phyloP scores from a whole-genome alignment of 2,888 invertebrate species.

The Limnephilus rhombicus region DNA sequence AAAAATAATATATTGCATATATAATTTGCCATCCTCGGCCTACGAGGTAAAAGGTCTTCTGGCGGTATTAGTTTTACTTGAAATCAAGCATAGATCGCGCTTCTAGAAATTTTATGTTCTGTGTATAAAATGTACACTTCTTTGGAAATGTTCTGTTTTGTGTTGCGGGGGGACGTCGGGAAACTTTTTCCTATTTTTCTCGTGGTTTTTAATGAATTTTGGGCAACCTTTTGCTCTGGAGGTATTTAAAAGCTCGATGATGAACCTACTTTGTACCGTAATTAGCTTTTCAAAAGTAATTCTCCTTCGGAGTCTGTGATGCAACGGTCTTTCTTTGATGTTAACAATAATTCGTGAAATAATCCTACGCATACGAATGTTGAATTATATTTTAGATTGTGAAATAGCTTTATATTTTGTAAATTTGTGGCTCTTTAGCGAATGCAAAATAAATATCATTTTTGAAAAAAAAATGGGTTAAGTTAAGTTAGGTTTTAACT shows the following conservation, averaged over 20 bases:
- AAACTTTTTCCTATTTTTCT: not conserved
- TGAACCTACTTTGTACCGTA: not conserved
- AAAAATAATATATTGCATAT: too few species aligned
- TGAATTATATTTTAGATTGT: not conserved
- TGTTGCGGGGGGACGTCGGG: not conserved
- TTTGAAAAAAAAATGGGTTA: too few species aligned
- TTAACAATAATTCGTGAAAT: not conserved
- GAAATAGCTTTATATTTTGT: too few species aligned
- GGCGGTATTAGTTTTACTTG: not conserved
- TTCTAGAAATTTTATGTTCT: not conserved
- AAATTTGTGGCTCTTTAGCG: too few species aligned
- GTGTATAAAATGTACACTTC: not conserved
- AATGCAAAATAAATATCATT: too few species aligned
- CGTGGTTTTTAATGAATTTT: not conserved
- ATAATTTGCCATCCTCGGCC: not conserved
- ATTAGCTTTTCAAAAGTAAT: not conserved
- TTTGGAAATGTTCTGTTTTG: not conserved
- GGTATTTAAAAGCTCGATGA: not conserved
- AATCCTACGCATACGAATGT: not conserved
- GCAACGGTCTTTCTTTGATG: not conserved
- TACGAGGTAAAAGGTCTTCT: not conserved
- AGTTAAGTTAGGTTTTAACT: too few species aligned
- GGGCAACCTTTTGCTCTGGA: not conserved
- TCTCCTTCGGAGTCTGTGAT: not conserved
- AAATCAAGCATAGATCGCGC: not conserved